phyloP scores from a whole-genome alignment of 2,888 invertebrate genomes.

The Drosophila nr. perissopoda region DNA sequence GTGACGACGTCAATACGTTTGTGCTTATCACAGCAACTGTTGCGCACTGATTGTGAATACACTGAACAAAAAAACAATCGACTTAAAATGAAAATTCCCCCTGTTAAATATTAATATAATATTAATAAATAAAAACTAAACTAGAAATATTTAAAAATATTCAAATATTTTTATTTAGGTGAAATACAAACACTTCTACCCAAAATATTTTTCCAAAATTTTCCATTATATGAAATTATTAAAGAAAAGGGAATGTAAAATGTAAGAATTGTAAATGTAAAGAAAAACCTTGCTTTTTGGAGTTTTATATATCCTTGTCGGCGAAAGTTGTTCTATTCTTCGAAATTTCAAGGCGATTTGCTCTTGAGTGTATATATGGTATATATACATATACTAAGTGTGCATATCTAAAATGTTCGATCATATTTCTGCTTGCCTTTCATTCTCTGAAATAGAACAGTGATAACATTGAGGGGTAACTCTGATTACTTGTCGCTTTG shows the following conservation, averaged over 20 bases:
- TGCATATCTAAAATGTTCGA: background rate
- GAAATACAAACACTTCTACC: too few relatives aligned
- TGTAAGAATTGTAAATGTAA: background rate
- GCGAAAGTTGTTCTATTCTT: background rate
- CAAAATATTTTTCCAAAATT: background rate
- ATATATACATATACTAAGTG: background rate
- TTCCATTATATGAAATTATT: background rate
- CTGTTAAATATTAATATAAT: background rate
- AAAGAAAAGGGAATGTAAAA: background rate
- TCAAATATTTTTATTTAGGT: background rate
- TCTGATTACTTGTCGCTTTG: background rate
- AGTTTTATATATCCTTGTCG: background rate
- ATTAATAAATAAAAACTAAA: background rate
- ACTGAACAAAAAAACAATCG: background rate
- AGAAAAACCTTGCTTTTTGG: background rate
- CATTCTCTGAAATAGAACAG: background rate
- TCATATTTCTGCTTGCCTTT: background rate
- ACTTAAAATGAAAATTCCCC: background rate
- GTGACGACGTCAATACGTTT: slow-evolving; percentile 26
- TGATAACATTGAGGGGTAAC: background rate
- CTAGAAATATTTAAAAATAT: background rate
- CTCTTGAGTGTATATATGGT: background rate
- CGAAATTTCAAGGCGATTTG: background rate
- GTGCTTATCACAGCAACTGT: slow-evolving; percentile 45
- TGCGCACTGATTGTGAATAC: slow-evolving; percentile 11